phyloP scores from a whole-genome alignment of 2,113 vertebrate species.

The Platycercus adscitus region DNA sequence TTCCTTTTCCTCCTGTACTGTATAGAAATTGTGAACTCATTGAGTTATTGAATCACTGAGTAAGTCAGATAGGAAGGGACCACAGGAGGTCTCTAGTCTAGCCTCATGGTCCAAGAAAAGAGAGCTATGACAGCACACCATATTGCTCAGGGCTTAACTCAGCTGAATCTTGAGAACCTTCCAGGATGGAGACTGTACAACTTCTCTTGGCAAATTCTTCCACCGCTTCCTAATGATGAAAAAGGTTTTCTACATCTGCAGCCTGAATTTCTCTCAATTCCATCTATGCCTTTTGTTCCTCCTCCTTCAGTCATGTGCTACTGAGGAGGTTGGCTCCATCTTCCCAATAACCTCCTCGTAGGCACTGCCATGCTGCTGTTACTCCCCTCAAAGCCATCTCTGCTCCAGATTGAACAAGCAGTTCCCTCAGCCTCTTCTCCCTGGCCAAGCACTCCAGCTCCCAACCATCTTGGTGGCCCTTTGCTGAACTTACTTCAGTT shows the following conservation, averaged over 20 bases:
- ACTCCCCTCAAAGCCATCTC: background rate
- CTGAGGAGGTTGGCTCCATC: background rate
- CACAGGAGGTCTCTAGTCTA: background rate
- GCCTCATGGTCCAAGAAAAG: background rate
- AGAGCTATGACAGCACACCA: background rate
- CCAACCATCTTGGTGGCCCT: background rate
- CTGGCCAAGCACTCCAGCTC: background rate
- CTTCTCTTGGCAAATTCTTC: background rate
- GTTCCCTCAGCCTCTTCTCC: background rate
- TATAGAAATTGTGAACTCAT: background rate
- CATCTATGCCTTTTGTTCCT: background rate
- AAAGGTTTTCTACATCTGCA: background rate
- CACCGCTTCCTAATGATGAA: background rate
- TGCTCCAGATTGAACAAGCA: background rate
- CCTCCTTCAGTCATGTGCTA: background rate
- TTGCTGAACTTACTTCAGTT: background rate
- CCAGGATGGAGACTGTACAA: background rate
- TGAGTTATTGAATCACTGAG: background rate
- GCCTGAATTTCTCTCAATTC: background rate
- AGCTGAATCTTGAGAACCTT: background rate
- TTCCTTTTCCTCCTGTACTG: background rate
- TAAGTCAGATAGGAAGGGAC: background rate
- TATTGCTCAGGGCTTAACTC: background rate
- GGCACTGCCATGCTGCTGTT: background rate
- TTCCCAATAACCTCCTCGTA: background rate